phyloP scores from a whole-genome alignment of 2,888 invertebrate species.

The Eutolmus rufibarbis region DNA sequence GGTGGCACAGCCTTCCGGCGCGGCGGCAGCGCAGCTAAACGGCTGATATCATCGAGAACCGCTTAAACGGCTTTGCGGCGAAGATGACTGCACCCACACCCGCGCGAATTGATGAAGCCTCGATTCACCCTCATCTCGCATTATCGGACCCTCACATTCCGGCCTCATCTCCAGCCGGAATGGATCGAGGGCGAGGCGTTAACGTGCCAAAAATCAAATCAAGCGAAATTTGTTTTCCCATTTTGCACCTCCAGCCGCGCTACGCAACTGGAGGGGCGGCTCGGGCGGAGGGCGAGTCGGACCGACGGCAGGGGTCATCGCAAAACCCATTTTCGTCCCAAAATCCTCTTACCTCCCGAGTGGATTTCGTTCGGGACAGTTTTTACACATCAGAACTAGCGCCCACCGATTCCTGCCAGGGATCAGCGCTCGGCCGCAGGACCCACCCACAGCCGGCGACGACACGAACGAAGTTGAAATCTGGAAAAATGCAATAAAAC shows the following conservation, averaged over 20 bases:
- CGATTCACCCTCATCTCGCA: neutral
- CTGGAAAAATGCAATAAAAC: constrained; percentile 20
- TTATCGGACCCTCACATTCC: neutral
- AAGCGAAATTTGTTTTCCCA: constrained; percentile 47
- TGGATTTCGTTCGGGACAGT: neutral
- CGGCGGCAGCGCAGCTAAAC: neutral
- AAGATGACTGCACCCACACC: neutral
- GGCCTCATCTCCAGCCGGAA: too few relatives aligned
- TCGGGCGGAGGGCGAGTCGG: neutral
- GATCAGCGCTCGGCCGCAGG: neutral
- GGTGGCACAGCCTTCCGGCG: neutral
- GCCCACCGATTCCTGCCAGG: neutral
- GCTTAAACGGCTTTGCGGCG: neutral
- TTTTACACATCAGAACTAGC: neutral
- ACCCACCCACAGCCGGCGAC: neutral
- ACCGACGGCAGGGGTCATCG: neutral
- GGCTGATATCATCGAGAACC: constrained; percentile 27
- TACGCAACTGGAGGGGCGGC: neutral
- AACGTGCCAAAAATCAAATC: constrained; percentile 53
- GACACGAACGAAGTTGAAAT: constrained; percentile 1
- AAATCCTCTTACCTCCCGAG: neutral
- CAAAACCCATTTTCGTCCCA: neutral
- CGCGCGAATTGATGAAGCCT: neutral
- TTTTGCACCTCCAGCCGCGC: neutral
- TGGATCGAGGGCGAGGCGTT: constrained; percentile 48